Evolutionary conservation across 2,113 vertebrate genomes (phyloP).

Genomic region (Oncorhynchus masou): DNA sequence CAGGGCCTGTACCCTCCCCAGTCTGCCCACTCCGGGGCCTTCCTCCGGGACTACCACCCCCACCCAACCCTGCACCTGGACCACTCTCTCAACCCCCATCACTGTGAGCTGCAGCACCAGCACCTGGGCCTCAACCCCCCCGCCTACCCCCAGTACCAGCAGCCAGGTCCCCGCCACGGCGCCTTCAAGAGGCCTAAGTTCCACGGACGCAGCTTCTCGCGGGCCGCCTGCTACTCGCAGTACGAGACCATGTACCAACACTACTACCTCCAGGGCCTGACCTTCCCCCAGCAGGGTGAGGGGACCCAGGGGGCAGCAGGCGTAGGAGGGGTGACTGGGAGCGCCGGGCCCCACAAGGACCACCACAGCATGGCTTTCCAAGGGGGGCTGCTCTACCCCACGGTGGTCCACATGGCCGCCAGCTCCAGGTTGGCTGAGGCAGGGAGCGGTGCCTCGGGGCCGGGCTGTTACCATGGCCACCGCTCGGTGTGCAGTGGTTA

Average conservation of each 20-base stretch:
- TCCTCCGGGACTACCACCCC: slow-evolving; percentile 85
- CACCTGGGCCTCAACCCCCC: slow-evolving; percentile 35
- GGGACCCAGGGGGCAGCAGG: slow-evolving; percentile 3
- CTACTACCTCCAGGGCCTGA: slow-evolving; percentile 97
- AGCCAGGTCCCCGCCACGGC: slow-evolving; percentile 64
- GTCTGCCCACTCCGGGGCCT: slow-evolving; percentile 69
- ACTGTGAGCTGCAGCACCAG: slow-evolving; percentile 60
- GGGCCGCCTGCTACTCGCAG: slow-evolving; percentile 89
- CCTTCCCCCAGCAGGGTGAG: slow-evolving; percentile 85
- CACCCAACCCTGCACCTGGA: slow-evolving; percentile 80
- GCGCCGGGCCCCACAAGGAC: slow-evolving; percentile 72
- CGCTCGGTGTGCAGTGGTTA: slow-evolving; percentile 95
- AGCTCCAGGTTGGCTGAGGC: slow-evolving; percentile 78
- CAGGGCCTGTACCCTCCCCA: slow-evolving; percentile 83
- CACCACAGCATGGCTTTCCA: slow-evolving; percentile 82
- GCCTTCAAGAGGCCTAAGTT: slow-evolving; percentile 88
- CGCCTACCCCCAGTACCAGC: slow-evolving; percentile 75
- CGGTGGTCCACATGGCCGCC: slow-evolving; percentile 80
- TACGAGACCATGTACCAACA: slow-evolving; percentile 98
- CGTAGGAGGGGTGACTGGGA: slow-evolving; percentile 7
- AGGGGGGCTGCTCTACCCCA: slow-evolving; percentile 83
- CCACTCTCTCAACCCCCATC: slow-evolving; percentile 81
- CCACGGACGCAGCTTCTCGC: slow-evolving; percentile 83
- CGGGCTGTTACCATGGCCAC: slow-evolving; percentile 92
- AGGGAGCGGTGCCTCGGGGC: slow-evolving; percentile 79